These are phyloP conservation scores for Brenthis hecate DNA, from an alignment of 2,888 invertebrate genomes.

Conservation along the genomic window DNA sequence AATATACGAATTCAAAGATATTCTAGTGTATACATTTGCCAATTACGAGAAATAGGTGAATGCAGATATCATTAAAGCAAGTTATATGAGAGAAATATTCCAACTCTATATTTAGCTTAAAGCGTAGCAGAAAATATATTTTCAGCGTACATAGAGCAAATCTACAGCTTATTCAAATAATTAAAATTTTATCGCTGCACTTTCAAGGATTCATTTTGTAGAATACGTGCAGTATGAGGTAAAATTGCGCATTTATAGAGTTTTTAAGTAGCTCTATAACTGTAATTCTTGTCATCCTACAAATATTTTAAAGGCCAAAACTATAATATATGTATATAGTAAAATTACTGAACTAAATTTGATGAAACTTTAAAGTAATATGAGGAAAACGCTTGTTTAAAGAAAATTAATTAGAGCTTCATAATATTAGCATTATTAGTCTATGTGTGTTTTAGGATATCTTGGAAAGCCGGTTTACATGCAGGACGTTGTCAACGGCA, in stretches of 20 bases:
- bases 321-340: no score
- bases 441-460: constrained; percentile 46
- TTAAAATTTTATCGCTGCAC: constrained; percentile 27
- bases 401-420: no score
- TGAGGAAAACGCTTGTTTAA: no score
- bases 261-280: not conserved
- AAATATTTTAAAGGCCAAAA: not conserved
- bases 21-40: constrained; percentile 11
- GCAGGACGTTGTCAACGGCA: constrained; percentile 87
- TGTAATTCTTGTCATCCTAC: not conserved
- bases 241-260: constrained; percentile 14
- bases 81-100: constrained; percentile 22
- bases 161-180: constrained; percentile 22
- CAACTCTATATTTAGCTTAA: constrained; percentile 21
- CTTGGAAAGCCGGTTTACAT: constrained; percentile 89
- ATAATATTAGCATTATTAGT: no score
- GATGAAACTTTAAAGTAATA: not conserved
- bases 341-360: not conserved
- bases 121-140: constrained; percentile 19
- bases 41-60: constrained; percentile 12
- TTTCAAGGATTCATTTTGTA: constrained; percentile 21
- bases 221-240: not conserved
- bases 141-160: constrained; percentile 15
- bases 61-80: constrained; percentile 29
- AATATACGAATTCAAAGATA: constrained; percentile 7